Percentiles rank a stretch among this genome's conserved stretches.
These are phyloP conservation scores for Hetaerina americana DNA, from an alignment of 1,140 invertebrate genomes.

Conservation along the genomic window DNA sequence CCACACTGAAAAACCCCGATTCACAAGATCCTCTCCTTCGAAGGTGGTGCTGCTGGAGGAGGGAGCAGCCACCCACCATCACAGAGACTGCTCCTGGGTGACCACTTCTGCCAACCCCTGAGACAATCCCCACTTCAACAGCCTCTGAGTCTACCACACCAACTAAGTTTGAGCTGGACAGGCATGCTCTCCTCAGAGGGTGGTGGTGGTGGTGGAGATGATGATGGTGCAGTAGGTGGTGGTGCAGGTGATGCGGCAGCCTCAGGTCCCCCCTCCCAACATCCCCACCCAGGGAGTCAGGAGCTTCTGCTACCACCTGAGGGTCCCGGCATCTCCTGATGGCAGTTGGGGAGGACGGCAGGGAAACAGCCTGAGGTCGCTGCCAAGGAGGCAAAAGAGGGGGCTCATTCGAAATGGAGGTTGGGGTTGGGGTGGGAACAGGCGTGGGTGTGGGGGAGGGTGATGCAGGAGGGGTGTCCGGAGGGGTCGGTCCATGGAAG, in stretches of 20 bases:
- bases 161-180: neutral
- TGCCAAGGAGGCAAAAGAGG: neutral
- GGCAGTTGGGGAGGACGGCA: conserved; percentile 19
- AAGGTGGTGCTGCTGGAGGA: conserved; percentile 23
- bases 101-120: neutral
- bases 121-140: neutral
- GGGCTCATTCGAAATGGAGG: neutral
- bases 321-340: conserved; percentile 26
- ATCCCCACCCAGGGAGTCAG: conserved; percentile 5
- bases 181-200: conserved; percentile 2
- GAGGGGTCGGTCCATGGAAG: conserved; percentile 11
- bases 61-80: neutral
- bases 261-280: neutral
- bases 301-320: conserved; percentile 11
- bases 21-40: conserved; percentile 70
- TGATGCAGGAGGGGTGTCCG: conserved; percentile 8
- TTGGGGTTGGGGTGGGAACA: neutral
- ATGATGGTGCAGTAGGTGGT: conserved; percentile 2
- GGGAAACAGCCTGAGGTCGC: conserved; percentile 11
- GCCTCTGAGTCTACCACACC: neutral
- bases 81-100: neutral
- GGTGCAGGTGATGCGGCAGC: neutral
- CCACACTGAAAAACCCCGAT: conserved; percentile 74
- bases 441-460: conserved; percentile 4
- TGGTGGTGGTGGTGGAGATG: conserved; percentile 14